phyloP scores from a whole-genome alignment of 1,140 invertebrate species.

The Caenorhabditis inopinata region DNA sequence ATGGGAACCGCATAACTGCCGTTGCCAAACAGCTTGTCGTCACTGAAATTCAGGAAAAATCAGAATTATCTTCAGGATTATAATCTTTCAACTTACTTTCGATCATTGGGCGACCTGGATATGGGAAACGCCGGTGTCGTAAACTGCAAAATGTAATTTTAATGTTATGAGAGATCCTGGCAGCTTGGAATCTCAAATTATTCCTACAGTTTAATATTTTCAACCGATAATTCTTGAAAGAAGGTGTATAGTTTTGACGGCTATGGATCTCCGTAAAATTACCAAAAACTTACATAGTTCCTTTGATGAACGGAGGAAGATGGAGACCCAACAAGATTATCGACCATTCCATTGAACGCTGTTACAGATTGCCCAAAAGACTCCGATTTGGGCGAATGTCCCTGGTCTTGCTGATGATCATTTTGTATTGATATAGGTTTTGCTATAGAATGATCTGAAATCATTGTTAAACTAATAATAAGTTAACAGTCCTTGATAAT shows the following conservation, averaged over 20 bases:
- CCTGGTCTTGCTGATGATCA: background rate
- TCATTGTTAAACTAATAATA: too few relatives aligned
- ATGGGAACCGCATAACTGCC: constrained; percentile 35
- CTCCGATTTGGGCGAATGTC: constrained; percentile 8
- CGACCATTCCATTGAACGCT: constrained; percentile 22
- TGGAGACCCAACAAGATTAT: constrained; percentile 10
- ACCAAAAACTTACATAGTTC: constrained; percentile 4
- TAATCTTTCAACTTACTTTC: background rate
- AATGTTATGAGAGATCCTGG: too few relatives aligned
- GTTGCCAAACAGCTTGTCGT: constrained; percentile 13
- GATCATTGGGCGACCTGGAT: background rate
- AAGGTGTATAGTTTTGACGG: too few relatives aligned
- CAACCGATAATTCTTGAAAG: too few relatives aligned
- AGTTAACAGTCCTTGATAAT: too few relatives aligned
- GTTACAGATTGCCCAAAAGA: background rate
- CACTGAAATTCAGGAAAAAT: background rate
- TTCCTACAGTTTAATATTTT: too few relatives aligned
- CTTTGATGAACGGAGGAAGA: background rate
- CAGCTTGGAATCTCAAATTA: too few relatives aligned
- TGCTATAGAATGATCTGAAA: constrained; percentile 6
- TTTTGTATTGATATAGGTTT: background rate
- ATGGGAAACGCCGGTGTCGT: background rate
- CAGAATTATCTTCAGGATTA: background rate
- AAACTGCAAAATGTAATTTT: background rate
- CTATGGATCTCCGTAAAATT: too few relatives aligned